Conservation (phyloP, 2,888 invertebrate species). For the Hyposoter didymator region DNA sequence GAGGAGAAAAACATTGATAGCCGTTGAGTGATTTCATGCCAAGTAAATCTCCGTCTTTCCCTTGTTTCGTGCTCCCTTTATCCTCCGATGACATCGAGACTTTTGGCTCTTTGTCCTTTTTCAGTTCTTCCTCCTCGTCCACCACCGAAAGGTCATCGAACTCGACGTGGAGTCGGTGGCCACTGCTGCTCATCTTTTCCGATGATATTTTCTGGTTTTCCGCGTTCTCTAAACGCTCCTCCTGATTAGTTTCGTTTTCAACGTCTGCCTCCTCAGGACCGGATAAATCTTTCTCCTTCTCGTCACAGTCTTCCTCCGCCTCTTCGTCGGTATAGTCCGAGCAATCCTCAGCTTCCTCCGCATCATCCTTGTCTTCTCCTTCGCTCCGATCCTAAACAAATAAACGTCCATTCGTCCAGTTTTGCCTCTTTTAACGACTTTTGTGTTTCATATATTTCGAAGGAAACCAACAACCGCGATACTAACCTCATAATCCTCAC, state of each 20-base stretch:
- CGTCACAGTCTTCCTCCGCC: conserved; percentile 70
- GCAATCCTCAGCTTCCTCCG: conserved; percentile 72
- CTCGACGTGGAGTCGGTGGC: conserved; percentile 80
- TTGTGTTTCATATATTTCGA: not conserved
- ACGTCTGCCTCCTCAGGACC: conserved; percentile 80
- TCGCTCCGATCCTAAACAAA: conserved; percentile 77
- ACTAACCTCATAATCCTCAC: conserved; percentile 81
- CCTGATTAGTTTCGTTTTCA: conserved; percentile 72
- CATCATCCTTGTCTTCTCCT: conserved; percentile 72
- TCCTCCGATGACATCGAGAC: conserved; percentile 16
- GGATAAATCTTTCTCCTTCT: conserved; percentile 73
- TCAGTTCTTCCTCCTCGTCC: conserved; percentile 87
- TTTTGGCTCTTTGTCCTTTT: conserved; percentile 76
- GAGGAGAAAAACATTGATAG: conserved; percentile 42
- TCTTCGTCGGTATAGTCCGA: conserved; percentile 69
- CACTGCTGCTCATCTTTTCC: conserved; percentile 82
- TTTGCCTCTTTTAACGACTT: not conserved
- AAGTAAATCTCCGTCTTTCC: conserved; percentile 49
- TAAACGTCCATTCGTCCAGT: too few species aligned
- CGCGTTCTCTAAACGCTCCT: conserved; percentile 80
- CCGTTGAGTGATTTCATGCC: conserved; percentile 35
- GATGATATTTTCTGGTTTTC: conserved; percentile 84
- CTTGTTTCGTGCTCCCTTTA: conserved; percentile 40
- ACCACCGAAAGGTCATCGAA: conserved; percentile 92
- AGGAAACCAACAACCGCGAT: not conserved